These are phyloP conservation scores for Loripinus fragilis DNA, from an alignment of 2,888 invertebrate species.

Conservation along the genomic window DNA sequence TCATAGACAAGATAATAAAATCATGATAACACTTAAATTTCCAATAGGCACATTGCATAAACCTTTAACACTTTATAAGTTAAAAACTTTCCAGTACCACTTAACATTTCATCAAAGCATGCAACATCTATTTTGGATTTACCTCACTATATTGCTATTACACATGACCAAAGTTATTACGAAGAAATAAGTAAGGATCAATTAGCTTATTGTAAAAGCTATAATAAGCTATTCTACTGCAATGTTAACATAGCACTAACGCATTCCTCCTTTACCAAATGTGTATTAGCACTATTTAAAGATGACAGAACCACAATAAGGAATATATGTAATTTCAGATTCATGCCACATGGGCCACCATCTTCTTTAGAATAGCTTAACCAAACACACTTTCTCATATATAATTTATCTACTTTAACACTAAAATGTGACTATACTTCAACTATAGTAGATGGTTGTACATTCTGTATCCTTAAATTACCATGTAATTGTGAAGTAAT, in stretches of 20 bases:
- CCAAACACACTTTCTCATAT: slow-evolving; percentile 25
- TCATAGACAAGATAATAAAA: not conserved
- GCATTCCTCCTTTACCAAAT: not conserved
- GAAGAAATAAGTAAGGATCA: slow-evolving; percentile 4
- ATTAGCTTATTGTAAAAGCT: not conserved
- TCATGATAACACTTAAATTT: slow-evolving; percentile 7
- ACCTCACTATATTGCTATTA: slow-evolving; percentile 16
- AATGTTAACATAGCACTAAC: not conserved
- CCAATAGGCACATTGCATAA: slow-evolving; percentile 3
- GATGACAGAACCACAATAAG: slow-evolving; percentile 12
- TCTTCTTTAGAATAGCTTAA: slow-evolving; percentile 21
- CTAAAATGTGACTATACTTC: not conserved
- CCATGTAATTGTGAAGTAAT: slow-evolving; percentile 40
- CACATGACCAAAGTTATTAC: not conserved
- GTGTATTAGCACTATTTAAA: not conserved
- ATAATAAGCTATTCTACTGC: not conserved
- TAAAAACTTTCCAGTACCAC: slow-evolving; percentile 16
- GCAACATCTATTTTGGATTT: slow-evolving; percentile 13
- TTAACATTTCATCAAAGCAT: slow-evolving; percentile 14
- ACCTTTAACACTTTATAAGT: not conserved
- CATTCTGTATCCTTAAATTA: slow-evolving; percentile 35
- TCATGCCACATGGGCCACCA: not conserved
- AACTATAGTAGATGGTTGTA: slow-evolving; percentile 28
- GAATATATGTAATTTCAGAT: slow-evolving; percentile 16
- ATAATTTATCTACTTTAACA: slow-evolving; percentile 10